Evolutionary conservation across 2,113 vertebrate species (phyloP), one percentile per base, ranked within the genome.

Genomic region (Zingel zingel): DNA sequence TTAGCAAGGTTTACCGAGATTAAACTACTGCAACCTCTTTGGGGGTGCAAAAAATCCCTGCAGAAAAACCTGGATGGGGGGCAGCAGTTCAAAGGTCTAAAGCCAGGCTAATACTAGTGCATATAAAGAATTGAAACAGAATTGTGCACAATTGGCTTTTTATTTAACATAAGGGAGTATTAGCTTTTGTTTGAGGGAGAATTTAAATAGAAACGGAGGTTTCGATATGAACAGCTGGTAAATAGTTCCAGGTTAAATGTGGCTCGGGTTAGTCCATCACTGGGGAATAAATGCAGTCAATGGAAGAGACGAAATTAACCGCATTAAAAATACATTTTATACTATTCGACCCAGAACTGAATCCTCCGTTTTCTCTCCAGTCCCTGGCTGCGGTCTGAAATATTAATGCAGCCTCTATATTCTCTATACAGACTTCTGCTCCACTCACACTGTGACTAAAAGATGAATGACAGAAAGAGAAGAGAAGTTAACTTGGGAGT

Each of bases 311-410:
- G 2, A 61, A 48, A 61, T 74, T 62, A 23, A 76, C 36, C 15
- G 25, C 73, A 71, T 64, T 47, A 71, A 82, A 75, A 47, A 82
- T 61, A 43, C 45, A 74, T 81, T 53, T 68, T n/a, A 51, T 25
- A 65, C 53, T 14, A 7, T 59, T 74, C 10, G 0, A 43, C 33
- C 51, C 63, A 61, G 30, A 39, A 78, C 9, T 65, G 62, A 65
- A 21, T 45, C 54, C 23, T 64, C 36, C 3, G 21, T 72, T 65
- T 80, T n/a, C 45, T 61, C 56, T 61, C 7, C 50, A 47, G 15
- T 14, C 0, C 13, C 45, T 19, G 45, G 65, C 45, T 30, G 47
- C 23, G 3, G 9, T 12, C 18, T 80, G 36, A 72, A 72, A 80
- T 72, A 80, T 80, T 80, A 23, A 80, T 64, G 10, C 23, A 25